Conservation (phyloP, 2,797 vertebrate genomes). For the Nasua narica region DNA sequence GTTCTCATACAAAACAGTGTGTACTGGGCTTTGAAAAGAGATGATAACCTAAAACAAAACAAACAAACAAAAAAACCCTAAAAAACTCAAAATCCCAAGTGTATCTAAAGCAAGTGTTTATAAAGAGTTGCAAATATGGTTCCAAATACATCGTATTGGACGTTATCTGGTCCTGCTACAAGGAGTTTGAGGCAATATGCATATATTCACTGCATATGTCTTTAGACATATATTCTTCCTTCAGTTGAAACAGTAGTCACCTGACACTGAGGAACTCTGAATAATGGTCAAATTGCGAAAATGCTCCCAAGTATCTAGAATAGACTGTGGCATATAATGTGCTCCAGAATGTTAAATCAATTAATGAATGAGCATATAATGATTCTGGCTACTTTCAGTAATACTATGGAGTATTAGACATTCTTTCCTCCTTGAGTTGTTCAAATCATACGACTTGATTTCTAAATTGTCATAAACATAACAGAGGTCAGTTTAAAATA, state of each 20-base stretch:
- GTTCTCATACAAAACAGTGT: neutral
- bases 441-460: neutral
- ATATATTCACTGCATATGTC: neutral
- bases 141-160: neutral
- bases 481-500: neutral
- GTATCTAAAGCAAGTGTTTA: neutral
- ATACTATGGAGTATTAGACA: neutral
- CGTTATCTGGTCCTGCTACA: neutral
- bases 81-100: neutral
- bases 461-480: neutral
- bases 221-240: neutral
- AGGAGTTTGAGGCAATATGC: neutral
- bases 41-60: neutral
- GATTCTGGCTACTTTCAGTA: neutral
- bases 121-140: neutral
- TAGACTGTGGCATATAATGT: neutral
- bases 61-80: neutral
- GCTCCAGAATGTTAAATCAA: neutral
- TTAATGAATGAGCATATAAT: neutral
- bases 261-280: neutral
- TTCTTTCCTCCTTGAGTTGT: neutral
- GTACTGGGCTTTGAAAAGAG: neutral
- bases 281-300: neutral
- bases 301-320: too few relatives aligned
- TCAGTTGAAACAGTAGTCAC: neutral